Conservation (phyloP, 1,140 invertebrate species). For the Stenopsyche tienmushanensis region DNA sequence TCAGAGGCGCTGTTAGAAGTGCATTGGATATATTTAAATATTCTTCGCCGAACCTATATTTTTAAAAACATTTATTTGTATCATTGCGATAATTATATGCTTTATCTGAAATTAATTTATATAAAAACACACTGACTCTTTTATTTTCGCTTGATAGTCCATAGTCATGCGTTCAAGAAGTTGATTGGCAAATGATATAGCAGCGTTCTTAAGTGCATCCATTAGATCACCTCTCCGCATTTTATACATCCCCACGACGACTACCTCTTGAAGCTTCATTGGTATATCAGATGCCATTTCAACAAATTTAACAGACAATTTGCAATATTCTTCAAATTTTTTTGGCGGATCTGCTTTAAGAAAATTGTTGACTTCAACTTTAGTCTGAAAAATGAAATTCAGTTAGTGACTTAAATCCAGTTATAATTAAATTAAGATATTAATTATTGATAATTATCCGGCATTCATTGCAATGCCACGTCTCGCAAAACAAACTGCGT, state of each 20-base stretch:
- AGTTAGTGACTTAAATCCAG: slow-evolving; percentile 24
- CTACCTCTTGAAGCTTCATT: slow-evolving; percentile 63
- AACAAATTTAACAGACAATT: slow-evolving; percentile 66
- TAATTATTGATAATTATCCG: slow-evolving; percentile 5
- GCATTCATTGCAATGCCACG: no score
- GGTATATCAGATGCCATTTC: slow-evolving; percentile 65
- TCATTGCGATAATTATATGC: not conserved
- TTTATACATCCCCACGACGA: slow-evolving; percentile 82
- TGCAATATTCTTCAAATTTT: slow-evolving; percentile 67
- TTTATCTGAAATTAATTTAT: slow-evolving; percentile 3
- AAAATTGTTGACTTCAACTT: slow-evolving; percentile 66
- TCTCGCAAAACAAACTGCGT: no score
- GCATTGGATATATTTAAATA: slow-evolving; percentile 81
- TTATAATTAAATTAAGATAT: not conserved
- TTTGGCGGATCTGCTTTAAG: slow-evolving; percentile 62
- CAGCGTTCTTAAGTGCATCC: slow-evolving; percentile 65
- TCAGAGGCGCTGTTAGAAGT: slow-evolving; percentile 74
- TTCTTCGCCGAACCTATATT: slow-evolving; percentile 76
- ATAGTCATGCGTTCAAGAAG: slow-evolving; percentile 72
- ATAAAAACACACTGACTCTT: slow-evolving; percentile 61
- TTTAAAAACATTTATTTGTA: slow-evolving; percentile 33
- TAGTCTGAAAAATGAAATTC: no score
- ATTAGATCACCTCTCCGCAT: slow-evolving; percentile 83
- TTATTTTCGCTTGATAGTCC: slow-evolving; percentile 78
- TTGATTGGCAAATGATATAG: slow-evolving; percentile 68